Base-by-base conservation (phyloP, 1,140 invertebrate species). In the Pararge aegeria region DNA sequence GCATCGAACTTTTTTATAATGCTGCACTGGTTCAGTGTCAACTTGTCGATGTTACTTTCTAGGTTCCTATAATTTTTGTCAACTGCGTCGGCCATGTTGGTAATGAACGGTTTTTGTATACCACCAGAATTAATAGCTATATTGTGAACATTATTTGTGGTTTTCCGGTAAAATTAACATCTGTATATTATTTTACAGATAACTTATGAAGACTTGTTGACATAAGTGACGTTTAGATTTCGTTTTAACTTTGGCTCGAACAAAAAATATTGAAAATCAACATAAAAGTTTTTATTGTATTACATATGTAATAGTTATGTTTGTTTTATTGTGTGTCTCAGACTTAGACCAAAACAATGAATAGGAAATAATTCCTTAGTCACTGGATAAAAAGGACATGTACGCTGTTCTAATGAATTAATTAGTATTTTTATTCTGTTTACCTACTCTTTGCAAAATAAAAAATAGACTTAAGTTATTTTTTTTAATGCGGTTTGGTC, bases 1-100 rank as follows among this genome's bases (percentile, higher is more conserved):
- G 66, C 44, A n/a, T 87, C 82, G 46, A 83, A 87, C 65, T 85
- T 86, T 0, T 48, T 59, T 20, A 80, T 42, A 3, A 88, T 74
- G 46, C 48, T 73, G 13, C 52, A 72, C 42, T 85, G 82, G 24
- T 61, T 77, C 6, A 66, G 70, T 15, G 76, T 52, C 5, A 88
- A 40, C 65, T 84, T 83, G 15, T 75, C 65, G n/a, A 87, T 73
- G 21, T 74, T 63, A 9, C 81, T 73, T 48, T 79, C 64, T 1
- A 88, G 24, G 10, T 19, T 34, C 65, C 61, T 48, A 21, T 66
- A 70, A 16, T 37, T 53, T n/a, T 64, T 56, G 19, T 78, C 75
- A 21, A 71, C 61, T 64, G 66, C 50, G 10, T 60, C 63, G 13
- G 64, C 65, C 65, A 72, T 73, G 61, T 56, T 10, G n/a, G 54